Conservation (phyloP, 2,113 vertebrate genomes). For the Collichthys lucidus region DNA sequence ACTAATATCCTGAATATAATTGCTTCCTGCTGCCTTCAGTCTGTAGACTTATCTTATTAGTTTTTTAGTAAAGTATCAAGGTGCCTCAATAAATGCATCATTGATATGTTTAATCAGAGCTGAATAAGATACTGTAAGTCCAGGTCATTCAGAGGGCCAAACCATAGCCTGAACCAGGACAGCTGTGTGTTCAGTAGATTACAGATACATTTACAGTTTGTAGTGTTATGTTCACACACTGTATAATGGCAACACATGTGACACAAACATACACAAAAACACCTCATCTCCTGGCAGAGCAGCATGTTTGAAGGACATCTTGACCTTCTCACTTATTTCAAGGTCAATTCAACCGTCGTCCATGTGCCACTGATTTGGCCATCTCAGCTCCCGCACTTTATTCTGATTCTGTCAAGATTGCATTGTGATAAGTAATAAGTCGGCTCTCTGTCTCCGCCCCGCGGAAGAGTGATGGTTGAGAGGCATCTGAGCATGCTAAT, state of each 20-base stretch:
- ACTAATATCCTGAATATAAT: conserved; percentile 39
- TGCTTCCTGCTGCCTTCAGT: conserved; percentile 6
- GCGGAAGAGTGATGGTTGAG: conserved; percentile 51
- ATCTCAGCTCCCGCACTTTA: conserved; percentile 28
- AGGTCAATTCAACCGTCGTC: conserved; percentile 5
- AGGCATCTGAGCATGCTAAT: conserved; percentile 54
- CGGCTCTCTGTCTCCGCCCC: conserved; percentile 54
- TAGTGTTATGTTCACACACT: background rate
- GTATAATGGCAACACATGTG: background rate
- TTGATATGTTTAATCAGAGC: background rate
- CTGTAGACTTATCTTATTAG: background rate
- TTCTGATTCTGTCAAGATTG: conserved; percentile 60
- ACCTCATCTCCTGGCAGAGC: background rate
- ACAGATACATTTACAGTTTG: background rate
- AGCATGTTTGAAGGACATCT: conserved; percentile 4
- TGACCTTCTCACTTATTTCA: conserved; percentile 11
- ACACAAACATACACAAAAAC: background rate
- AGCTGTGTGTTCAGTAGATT: background rate
- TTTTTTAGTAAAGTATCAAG: background rate
- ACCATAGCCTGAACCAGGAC: background rate
- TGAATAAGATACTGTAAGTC: background rate
- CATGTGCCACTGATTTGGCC: conserved; percentile 18
- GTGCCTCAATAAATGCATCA: conserved; percentile 1
- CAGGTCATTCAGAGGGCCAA: background rate
- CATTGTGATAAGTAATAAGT: conserved; percentile 54